Base-by-base conservation (phyloP, 2,113 vertebrate genomes). In the Alces alces region DNA sequence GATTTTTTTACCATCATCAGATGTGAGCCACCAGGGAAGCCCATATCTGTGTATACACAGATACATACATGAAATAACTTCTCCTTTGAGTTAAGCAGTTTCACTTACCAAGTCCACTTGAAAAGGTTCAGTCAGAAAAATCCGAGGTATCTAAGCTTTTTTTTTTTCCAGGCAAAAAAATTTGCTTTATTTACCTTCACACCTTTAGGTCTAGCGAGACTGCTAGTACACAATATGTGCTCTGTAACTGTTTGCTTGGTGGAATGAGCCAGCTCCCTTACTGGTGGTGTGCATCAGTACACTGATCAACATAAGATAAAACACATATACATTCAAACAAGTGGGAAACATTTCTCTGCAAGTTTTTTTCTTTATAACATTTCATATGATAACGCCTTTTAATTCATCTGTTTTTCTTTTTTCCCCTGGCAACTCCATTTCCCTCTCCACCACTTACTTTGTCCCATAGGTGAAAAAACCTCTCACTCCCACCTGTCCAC, bases 1-100 rank as follows among this genome's bases (percentile, higher is more conserved):
- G 11, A 76, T 14, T 76, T 43, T 73, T 76, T 76, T 76, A 76
- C 12, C 23, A 43, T 76, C 36, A 70, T 39, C 19, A 70, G n/a
- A 70, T 2, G 39, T 43, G 36, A 76, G 23, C 36, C 70, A 76
- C 23, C 70, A 43, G 11, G 70, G 36, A 76, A 43, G 36, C 70
- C 36, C 36, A 27, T n/a, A 80, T 23, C 33, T 80, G 45, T 80
- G 78, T 33, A 50, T 11, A 80, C 28, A 73, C 14, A 30, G 7
- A 47, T 47, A 58, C 15, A 60, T 52, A 52, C 5, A 45, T 76
- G 33, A 17, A 84, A 82, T 89, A 33, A 36, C 55, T 86, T 73
- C 76, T 58, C n/a, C 80, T 61, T 92, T 96, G 84, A n/a, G n/a
- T 86, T 87, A 92, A 73, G 57, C 19, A 92, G 57, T 92, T 94